Evolutionary conservation across 2,888 invertebrate species (phyloP).

Genomic region (Eledone cirrhosa): DNA sequence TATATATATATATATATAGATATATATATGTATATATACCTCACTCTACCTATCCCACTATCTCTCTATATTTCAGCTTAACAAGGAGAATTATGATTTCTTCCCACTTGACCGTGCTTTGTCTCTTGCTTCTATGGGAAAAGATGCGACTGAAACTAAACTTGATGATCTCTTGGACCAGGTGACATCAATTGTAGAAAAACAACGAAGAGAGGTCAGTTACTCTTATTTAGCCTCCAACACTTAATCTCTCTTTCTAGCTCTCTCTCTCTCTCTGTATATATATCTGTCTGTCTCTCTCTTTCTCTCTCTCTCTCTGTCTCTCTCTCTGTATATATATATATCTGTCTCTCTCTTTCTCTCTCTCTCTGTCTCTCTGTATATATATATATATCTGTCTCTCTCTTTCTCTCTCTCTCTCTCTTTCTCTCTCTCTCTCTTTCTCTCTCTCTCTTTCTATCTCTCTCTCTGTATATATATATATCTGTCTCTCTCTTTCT

Average conservation of each 20-base stretch:
- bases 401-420: background rate
- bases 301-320: no score
- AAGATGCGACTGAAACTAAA: constrained; percentile 65
- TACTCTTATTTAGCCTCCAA: background rate
- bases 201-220: constrained; percentile 62
- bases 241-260: background rate
- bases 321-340: no score
- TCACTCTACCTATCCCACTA: no score
- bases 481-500: no score
- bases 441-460: no score
- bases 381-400: background rate
- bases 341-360: no score
- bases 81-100: constrained; percentile 64
- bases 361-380: no score
- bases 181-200: constrained; percentile 63
- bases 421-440: background rate
- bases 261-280: no score
- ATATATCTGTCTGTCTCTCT: no score
- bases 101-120: constrained; percentile 66
- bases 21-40: no score
- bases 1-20: no score
- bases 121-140: constrained; percentile 65
- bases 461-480: no score
- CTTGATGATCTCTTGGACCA: constrained; percentile 64
- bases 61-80: constrained; percentile 44